phyloP scores from a whole-genome alignment of 2,888 invertebrate genomes.

The Machimus rusticus region DNA sequence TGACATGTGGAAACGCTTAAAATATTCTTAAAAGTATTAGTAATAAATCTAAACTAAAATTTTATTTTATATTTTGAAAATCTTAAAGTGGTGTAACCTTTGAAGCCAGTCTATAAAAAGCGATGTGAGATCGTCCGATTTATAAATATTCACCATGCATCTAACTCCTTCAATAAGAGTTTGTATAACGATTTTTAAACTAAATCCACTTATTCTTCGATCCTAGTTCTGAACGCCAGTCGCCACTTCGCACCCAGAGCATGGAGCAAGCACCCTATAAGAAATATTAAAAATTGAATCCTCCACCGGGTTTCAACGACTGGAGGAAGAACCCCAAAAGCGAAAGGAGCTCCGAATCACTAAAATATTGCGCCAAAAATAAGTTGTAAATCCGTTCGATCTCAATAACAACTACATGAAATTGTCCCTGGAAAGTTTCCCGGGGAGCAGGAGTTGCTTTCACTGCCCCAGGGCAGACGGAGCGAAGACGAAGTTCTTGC shows the following conservation, averaged over 20 bases:
- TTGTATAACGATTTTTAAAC: neutral
- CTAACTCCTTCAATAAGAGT: neutral
- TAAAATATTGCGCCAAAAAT: neutral
- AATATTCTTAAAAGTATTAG: no score
- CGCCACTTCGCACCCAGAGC: neutral
- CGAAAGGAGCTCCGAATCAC: neutral
- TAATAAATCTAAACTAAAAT: no score
- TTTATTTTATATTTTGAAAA: no score
- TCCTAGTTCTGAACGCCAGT: neutral
- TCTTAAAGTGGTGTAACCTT: no score
- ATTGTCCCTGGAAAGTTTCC: neutral
- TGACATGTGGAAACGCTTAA: no score
- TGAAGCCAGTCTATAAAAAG: no score
- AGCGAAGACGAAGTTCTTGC: neutral
- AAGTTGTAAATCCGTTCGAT: neutral
- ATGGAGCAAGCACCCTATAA: neutral
- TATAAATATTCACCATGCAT: neutral
- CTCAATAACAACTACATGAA: neutral
- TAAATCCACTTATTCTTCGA: neutral
- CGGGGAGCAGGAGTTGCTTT: neutral
- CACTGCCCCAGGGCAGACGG: neutral
- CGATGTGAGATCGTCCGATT: no score
- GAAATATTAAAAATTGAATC: neutral
- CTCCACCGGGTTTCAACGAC: neutral
- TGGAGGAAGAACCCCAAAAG: neutral